Evolutionary conservation across 1,140 invertebrate species (phyloP), one percentile per base, ranked within the genome.

Genomic region (Vanessa atalanta): DNA sequence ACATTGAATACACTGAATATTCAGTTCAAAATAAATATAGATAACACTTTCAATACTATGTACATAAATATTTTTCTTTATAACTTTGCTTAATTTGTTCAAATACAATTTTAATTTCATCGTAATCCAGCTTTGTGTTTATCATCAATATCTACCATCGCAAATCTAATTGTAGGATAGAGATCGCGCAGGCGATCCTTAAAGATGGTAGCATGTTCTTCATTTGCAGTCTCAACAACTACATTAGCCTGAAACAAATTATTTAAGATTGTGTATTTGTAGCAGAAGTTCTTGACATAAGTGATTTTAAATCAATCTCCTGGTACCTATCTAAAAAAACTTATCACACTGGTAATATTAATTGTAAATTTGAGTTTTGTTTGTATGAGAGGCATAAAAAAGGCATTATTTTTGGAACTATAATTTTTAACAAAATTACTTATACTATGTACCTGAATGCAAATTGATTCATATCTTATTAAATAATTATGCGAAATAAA

Each of bases 191-290:
- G 55, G 0, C 73, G 82, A 20, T 92, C 88, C 72, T 88, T 92
- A 26, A 92, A 86, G 43, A 72, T 85, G 11, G 73, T 37, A 11
- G 88, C 79, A 67, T 90, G 86, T 53, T 88, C 88, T 68, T 91
- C 88, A 78, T 87, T 90, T 3, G 82, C 83, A 7, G 85, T 89
- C 71, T 91, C 90, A 1, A 92, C 88, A 26, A 92, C 89, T 37
- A 89, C 79, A 82, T 92, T 92, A 7, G 85, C 87, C 90, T 92
- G 66, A 53, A 88, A 82, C 71, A 73, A 48, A 50, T 68, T 9
- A 43, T 43, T 43, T 43, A 43, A 43, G 6, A 43, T 43, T 9
- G 37, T 8, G 6, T 43, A 43, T 43, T 43, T 9, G 6, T 43
- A 31, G 3, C 6, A 6, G 26, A 3, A 31, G 3, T 31, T 31